Conservation (phyloP, 2,888 invertebrate genomes). For the Selenia dentaria region DNA sequence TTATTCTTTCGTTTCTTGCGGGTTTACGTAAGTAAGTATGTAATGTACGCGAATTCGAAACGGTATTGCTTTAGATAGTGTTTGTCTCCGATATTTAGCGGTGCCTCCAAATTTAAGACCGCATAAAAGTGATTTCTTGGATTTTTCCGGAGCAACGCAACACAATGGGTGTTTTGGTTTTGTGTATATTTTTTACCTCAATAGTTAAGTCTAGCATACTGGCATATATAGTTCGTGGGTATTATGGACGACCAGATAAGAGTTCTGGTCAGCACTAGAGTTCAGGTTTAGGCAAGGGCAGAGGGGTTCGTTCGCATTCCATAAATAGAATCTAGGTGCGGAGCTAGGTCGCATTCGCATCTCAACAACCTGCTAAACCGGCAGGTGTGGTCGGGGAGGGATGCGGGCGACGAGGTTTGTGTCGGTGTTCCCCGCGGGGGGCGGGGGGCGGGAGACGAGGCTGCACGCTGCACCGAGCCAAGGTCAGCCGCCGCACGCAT, state of each 20-base stretch:
- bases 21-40: conserved; percentile 22
- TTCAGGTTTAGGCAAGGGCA: not conserved
- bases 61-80: not conserved
- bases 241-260: too few species aligned
- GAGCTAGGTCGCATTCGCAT: conserved; percentile 63
- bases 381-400: conserved; percentile 70
- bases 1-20: conserved; percentile 27
- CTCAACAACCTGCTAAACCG: conserved; percentile 77
- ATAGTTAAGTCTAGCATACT: too few species aligned
- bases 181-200: too few species aligned
- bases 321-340: conserved; percentile 74
- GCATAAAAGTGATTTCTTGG: too few species aligned
- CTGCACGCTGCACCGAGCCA: conserved; percentile 81
- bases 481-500: conserved; percentile 80
- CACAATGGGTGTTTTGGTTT: too few species aligned
- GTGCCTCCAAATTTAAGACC: too few species aligned
- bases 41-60: not conserved
- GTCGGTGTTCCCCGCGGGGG: conserved; percentile 51
- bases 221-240: too few species aligned
- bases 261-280: too few species aligned
- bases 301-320: conserved; percentile 36
- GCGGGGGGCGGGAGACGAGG: conserved; percentile 43
- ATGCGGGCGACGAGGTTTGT: conserved; percentile 20
- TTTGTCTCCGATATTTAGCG: too few species aligned
- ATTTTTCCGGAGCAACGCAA: too few species aligned